Conservation (phyloP, 2,888 invertebrate genomes). For the Hyppa rectilinea region DNA sequence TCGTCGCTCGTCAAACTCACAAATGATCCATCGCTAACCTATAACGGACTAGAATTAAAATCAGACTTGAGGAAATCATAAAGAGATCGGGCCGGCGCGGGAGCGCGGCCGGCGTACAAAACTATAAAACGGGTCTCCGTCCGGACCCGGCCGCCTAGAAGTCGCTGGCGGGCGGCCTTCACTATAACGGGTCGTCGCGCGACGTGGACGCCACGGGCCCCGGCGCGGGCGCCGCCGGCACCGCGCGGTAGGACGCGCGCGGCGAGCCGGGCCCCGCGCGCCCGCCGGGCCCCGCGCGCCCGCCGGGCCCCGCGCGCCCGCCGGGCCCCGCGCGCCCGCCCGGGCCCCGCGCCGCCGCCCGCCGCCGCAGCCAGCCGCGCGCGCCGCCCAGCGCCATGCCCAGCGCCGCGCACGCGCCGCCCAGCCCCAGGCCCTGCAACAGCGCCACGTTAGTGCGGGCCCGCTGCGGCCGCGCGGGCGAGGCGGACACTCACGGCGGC, state of each 20-base stretch:
- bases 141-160: constrained; percentile 61
- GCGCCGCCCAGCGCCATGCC: constrained; percentile 50
- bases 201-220: constrained; percentile 67
- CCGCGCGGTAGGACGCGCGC: constrained; percentile 65
- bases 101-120: constrained; percentile 57
- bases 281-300: constrained; percentile 52
- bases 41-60: constrained; percentile 82
- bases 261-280: constrained; percentile 50
- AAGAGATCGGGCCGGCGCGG: constrained; percentile 60
- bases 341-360: neutral
- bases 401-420: constrained; percentile 66
- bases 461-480: neutral
- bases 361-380: constrained; percentile 45
- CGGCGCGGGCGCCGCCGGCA: constrained; percentile 55
- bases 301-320: constrained; percentile 59
- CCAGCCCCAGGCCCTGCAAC: constrained; percentile 64
- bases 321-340: constrained; percentile 54
- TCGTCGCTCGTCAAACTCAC: constrained; percentile 61
- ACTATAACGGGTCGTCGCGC: constrained; percentile 84
- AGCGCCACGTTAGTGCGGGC: neutral
- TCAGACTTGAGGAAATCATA: constrained; percentile 78
- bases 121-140: constrained; percentile 64
- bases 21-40: constrained; percentile 63
- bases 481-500: constrained; percentile 23
- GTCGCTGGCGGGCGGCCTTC: constrained; percentile 74